These are phyloP conservation scores for Chlorops oryzae DNA, from an alignment of 1,140 invertebrate species.

Conservation along the genomic window DNA sequence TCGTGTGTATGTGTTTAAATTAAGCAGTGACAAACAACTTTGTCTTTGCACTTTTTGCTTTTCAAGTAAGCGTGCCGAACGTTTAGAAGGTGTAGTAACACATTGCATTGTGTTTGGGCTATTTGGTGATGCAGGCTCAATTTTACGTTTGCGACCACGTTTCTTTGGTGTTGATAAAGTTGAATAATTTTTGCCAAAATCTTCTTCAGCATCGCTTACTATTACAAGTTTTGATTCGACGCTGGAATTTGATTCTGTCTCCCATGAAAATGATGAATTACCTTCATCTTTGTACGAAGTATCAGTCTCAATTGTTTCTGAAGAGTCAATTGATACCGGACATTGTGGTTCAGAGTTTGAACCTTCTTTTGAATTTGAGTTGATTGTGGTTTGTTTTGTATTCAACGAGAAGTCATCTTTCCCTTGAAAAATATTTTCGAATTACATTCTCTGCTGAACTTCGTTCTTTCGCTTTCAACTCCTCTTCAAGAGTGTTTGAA, in stretches of 20 bases:
- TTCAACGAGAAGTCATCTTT: too few relatives aligned
- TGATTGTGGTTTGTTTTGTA: constrained; percentile 5
- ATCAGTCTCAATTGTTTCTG: constrained; percentile 1
- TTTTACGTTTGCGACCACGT: constrained; percentile 12
- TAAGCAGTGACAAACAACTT: background rate
- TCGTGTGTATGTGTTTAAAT: background rate
- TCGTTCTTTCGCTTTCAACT: too few relatives aligned
- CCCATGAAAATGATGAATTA: background rate
- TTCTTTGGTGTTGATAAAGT: background rate
- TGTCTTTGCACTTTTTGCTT: constrained; percentile 5
- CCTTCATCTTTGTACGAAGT: background rate
- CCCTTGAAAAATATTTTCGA: too few relatives aligned
- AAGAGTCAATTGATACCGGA: background rate
- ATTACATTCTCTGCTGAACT: too few relatives aligned
- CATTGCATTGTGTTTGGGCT: background rate
- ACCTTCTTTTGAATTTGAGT: background rate
- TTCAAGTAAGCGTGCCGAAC: constrained; percentile 8
- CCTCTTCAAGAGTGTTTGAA: too few relatives aligned
- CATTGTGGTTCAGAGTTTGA: background rate
- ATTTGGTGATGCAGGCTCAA: background rate
- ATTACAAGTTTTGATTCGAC: background rate
- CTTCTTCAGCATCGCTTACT: constrained; percentile 6
- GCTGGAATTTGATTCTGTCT: background rate
- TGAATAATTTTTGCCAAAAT: background rate
- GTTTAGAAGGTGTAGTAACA: constrained; percentile 2